Base-by-base conservation (phyloP, 2,888 invertebrate species). In the Andrena marginata region DNA sequence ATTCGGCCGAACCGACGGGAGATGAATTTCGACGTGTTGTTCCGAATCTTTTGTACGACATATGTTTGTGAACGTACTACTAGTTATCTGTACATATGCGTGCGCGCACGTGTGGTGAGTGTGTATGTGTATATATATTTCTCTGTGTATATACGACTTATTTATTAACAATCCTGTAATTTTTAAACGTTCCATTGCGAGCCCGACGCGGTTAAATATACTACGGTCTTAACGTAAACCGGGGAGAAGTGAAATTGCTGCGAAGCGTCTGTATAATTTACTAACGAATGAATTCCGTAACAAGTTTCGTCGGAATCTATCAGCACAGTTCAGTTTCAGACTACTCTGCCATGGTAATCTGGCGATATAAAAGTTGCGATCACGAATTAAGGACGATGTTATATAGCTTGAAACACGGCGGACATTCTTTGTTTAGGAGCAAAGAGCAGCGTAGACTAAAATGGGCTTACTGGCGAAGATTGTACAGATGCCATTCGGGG, bases 121-220 rank as follows among this genome's bases (percentile, higher is more conserved):
- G 67, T 86, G 64, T 82, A 74, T 78, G 64, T 86, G 54, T 78
- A 86, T 86, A 86, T 84, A 86, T 80, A 74, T 80, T 81, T 83
- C 76, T 82, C 82, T 83, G 65, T 87, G 80, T 87, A 83, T 80
- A 82, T 86, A 86, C 42, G 80, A 87, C 88, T 87, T 87, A 87
- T 88, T 88, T 88, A 88, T 88, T 88, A 88, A 87, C 75, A 76
- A 82, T 54, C 68, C 54, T 68, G 69, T 82, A 88, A 87, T 70
- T 76, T 84, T 60, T 68, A 80, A 72, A 70, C 74, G 63, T 73
- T 85, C 84, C 56, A 82, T 77, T 75, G 33, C 73, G 69, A 73
- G 67, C 77, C 82, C 74, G 67, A 77, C 74, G 76, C 71, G 65
- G 70, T 80, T 70, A 79, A 84, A 70, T 76, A 48, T 62, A 59